Percentiles rank a stretch among this genome's conserved stretches.
phyloP scores from a whole-genome alignment of 2,888 invertebrate genomes.

The Heliothis peltigera region DNA sequence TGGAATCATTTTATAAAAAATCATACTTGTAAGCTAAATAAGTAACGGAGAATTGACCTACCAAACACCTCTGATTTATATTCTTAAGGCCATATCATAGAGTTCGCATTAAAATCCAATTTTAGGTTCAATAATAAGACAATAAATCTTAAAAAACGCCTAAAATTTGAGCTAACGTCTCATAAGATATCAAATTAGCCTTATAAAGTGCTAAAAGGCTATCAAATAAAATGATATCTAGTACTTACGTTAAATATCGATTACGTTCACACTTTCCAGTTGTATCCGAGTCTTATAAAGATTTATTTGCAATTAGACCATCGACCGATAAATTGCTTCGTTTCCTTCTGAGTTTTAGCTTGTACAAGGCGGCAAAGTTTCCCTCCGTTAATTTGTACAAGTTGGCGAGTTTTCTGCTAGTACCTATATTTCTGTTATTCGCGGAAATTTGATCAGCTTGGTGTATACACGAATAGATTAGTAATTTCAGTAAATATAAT shows the following conservation, averaged over 20 bases:
- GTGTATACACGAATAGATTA: constrained; percentile 18
- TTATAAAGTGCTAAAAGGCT: neutral
- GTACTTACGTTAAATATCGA: constrained; percentile 27
- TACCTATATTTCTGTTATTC: constrained; percentile 31
- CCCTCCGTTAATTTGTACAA: constrained; percentile 49
- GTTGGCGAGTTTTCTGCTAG: constrained; percentile 37
- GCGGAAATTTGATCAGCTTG: constrained; percentile 30
- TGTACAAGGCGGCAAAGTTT: constrained; percentile 47
- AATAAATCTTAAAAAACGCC: too few species aligned
- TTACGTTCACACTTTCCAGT: constrained; percentile 26
- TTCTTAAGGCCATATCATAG: too few species aligned
- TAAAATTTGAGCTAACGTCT: too few species aligned
- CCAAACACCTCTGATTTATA: too few species aligned
- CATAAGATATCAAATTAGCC: constrained; percentile 2
- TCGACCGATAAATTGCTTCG: constrained; percentile 51
- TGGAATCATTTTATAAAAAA: too few species aligned
- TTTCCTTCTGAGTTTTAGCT: constrained; percentile 38
- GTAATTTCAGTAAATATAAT: constrained; percentile 8
- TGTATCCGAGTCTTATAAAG: constrained; percentile 30
- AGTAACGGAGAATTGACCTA: too few species aligned
- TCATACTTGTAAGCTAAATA: too few species aligned
- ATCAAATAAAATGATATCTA: neutral
- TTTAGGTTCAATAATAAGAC: too few species aligned
- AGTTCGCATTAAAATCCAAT: too few species aligned
- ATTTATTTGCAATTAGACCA: constrained; percentile 56